Evolutionary conservation across 2,888 invertebrate genomes (phyloP).

Genomic region (Drosophila sordidapex): DNA sequence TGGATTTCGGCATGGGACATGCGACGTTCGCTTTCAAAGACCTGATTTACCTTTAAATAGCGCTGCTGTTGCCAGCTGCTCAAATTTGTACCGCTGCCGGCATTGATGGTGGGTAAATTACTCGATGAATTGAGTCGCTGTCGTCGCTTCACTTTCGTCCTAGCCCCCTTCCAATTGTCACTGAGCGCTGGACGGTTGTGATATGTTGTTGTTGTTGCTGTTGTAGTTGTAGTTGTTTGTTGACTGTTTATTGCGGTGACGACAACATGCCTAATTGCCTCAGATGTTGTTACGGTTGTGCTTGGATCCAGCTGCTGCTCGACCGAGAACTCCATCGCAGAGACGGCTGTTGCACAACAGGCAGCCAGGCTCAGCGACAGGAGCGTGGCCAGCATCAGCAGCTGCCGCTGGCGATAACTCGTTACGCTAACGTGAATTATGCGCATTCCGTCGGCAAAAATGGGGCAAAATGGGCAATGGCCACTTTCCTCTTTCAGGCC

Average conservation of each 20-base stretch:
- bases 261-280: constrained; percentile 51
- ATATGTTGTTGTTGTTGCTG: constrained; percentile 20
- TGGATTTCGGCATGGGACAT: constrained; percentile 75
- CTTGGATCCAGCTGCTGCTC: constrained; percentile 42
- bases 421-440: constrained; percentile 71
- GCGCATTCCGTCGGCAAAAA: constrained; percentile 73
- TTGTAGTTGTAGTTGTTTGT: neutral
- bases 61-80: constrained; percentile 78
- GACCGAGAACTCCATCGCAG: constrained; percentile 69
- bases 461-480: constrained; percentile 65
- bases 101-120: constrained; percentile 57
- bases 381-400: constrained; percentile 42
- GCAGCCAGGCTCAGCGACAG: constrained; percentile 46
- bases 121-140: constrained; percentile 70
- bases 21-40: constrained; percentile 84
- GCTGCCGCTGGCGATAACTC: constrained; percentile 55
- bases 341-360: constrained; percentile 12
- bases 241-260: constrained; percentile 53
- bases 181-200: constrained; percentile 31
- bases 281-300: neutral
- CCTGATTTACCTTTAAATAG: constrained; percentile 84
- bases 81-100: constrained; percentile 31
- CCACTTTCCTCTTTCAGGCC: constrained; percentile 41
- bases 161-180: constrained; percentile 65
- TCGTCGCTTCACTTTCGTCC: constrained; percentile 78